Base-by-base conservation (phyloP, 2,888 invertebrate species). In the Didymodactylos carnosus region DNA sequence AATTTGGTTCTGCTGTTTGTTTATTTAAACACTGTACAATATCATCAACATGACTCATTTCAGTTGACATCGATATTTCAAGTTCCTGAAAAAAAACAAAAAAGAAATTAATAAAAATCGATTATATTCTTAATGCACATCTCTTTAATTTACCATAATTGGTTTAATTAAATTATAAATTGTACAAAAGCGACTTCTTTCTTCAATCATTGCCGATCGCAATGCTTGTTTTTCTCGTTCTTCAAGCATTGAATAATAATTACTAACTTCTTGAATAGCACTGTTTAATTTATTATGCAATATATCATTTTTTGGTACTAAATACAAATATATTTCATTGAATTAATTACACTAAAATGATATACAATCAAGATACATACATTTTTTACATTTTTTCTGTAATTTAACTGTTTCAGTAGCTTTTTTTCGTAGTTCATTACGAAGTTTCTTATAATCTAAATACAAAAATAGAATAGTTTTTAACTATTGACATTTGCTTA, bases 91-190 rank as follows among this genome's bases (percentile, higher is more conserved):
- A 23, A 40, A 40, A 23, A 72, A 27, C 8, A 10, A n/a, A n/a
- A n/a, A n/a, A n/a, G n/a, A n/a, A n/a, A n/a, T n/a, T n/a, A n/a
- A n/a, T n/a, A n/a, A 13, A 35, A 19, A 2, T 8, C 11, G n/a
- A 35, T 10, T 62, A 5, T 8, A n/a, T 46, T n/a, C 7, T n/a
- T 23, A 2, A 23, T 49, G n/a, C 23, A 39, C 2, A 70, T 25
- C 3, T 19, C n/a, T 25, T 27, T 14, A 29, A 25, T 84, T 79
- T 78, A 86, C 86, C 80, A 97, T 91, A 78, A 97, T 92, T 73
- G 97, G 97, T 84, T 92, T 91, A 76, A 97, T 87, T 83, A 91
- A 89, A 78, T 90, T 88, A 69, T 95, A 92, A 84, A 97, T 92
- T 79, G 90, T 88, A 83, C 94, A 94, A 86, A 92, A 97, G 79